Percentiles rank a stretch among this genome's conserved stretches.
Evolutionary conservation across 2,888 invertebrate genomes (phyloP).

Genomic region (Stegophylla sp.): DNA sequence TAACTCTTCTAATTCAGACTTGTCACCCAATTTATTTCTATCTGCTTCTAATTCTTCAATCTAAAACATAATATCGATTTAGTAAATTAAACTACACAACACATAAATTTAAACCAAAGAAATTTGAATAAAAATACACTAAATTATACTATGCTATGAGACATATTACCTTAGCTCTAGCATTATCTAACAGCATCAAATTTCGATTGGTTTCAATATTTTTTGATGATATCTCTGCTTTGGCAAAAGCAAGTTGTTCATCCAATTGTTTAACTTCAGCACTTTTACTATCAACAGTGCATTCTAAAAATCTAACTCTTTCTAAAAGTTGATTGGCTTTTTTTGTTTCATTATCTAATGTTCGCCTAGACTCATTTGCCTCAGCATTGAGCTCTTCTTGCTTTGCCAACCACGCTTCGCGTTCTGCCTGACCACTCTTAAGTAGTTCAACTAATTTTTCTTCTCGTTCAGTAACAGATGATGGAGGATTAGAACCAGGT

Average conservation of each 20-base stretch:
- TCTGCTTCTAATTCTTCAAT: constrained; percentile 76
- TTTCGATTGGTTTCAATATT: constrained; percentile 82
- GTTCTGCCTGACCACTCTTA: constrained; percentile 82
- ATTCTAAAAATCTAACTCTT: constrained; percentile 73
- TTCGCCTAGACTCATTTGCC: constrained; percentile 71
- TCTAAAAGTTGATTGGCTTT: constrained; percentile 76
- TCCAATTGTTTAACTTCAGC: constrained; percentile 79
- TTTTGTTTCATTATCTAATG: constrained; percentile 70
- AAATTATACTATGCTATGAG: neutral
- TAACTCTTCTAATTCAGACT: constrained; percentile 76
- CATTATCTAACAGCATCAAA: constrained; percentile 80
- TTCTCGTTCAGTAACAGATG: constrained; percentile 74
- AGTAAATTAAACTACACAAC: neutral
- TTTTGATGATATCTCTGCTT: constrained; percentile 77
- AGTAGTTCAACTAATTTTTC: constrained; percentile 83
- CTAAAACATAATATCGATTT: constrained; percentile 62
- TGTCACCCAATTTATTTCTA: constrained; percentile 71
- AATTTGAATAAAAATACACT: too few relatives aligned
- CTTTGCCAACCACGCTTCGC: constrained; percentile 75
- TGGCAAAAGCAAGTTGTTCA: constrained; percentile 74
- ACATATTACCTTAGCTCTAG: constrained; percentile 76
- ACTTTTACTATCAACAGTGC: constrained; percentile 76
- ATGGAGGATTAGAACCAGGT: constrained; percentile 66
- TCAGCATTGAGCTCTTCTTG: constrained; percentile 81
- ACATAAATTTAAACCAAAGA: neutral